Percentiles rank a stretch among this genome's conserved stretches.
These are phyloP conservation scores for Drosophila percnosoma DNA, from an alignment of 2,888 invertebrate species.

Conservation along the genomic window DNA sequence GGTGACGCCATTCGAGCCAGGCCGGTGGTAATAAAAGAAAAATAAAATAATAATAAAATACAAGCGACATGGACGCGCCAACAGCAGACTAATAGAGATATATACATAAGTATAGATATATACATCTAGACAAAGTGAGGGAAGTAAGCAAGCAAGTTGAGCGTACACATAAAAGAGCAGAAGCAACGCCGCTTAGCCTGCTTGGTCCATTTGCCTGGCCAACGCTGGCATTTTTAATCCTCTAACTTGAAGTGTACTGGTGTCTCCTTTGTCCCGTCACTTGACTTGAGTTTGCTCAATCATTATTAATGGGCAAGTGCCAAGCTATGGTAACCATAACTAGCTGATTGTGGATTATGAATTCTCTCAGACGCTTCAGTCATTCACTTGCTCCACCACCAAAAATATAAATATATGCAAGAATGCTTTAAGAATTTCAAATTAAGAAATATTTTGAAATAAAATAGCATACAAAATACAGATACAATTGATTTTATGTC, in stretches of 20 bases:
- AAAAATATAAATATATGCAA: background rate
- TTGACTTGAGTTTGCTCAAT: constrained; percentile 21
- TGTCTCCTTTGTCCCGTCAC: constrained; percentile 14
- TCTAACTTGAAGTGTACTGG: constrained; percentile 6
- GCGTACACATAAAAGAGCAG: constrained; percentile 48
- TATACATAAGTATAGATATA: background rate
- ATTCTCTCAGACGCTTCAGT: background rate
- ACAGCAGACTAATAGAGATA: background rate
- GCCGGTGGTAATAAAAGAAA: constrained; percentile 32
- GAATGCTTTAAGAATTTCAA: no score
- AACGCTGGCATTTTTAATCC: constrained; percentile 11
- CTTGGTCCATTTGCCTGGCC: background rate
- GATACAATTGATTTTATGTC: background rate
- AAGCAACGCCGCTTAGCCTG: background rate
- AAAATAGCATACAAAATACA: background rate
- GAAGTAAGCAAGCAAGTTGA: constrained; percentile 19
- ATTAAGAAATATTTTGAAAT: background rate
- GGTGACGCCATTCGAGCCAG: constrained; percentile 46
- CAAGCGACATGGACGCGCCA: constrained; percentile 31
- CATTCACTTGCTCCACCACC: background rate
- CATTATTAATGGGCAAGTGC: constrained; percentile 10
- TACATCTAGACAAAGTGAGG: background rate
- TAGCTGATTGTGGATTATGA: background rate
- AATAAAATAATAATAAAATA: constrained; percentile 37
- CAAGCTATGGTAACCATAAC: background rate